Base-by-base conservation (phyloP, 2,888 invertebrate genomes). In the Rhogogaster chlorosoma region DNA sequence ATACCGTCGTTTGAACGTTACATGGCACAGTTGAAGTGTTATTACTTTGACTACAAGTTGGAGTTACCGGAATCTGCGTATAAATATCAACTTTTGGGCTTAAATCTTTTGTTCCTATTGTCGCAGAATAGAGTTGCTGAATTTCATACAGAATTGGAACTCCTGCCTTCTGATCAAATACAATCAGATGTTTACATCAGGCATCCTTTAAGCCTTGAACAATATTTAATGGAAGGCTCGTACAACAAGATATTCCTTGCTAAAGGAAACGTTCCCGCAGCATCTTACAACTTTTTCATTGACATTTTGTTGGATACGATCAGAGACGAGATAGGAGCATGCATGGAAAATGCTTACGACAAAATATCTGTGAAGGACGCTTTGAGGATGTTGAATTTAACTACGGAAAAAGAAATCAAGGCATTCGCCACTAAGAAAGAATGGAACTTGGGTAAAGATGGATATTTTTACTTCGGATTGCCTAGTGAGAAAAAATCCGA, bases 191-290 rank as follows among this genome's bases (percentile, higher is more conserved):
- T 98, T 26, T 99, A 98, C 93, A 98, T 99, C 85, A 96, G 97
- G 87, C 99, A 99, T 92, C 99, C 99, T 0, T 95, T 99, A 15
- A 98, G 98, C 10, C 95, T 99, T 91, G 99, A 99, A 91, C 99
- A 99, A 93, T 99, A 99, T 93, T 95, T 99, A 84, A 99, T 99
- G 99, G 99, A 99, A 93, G 99, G 99, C 77, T 98, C 99, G 88
- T 99, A 99, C 93, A 99, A 99, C 93, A 99, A 99, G 94, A 97
- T 97, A 92, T 94, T 94, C 87, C 91, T 96, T 84, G 96, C 96
- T 0, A 95, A 97, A 95, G 98, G 97, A 36, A 99, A 98, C 94
- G 99, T 99, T 6, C 99, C 99, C 86, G 98, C 99, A 0, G 97
- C 98, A 87, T 98, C 97, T 87, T 99, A 99, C 94, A 98, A 97